A percentile compares a stretch with the other conserved stretches of the same genome.
Conservation (phyloP, 2,888 invertebrate genomes). For the Carcina quercana region DNA sequence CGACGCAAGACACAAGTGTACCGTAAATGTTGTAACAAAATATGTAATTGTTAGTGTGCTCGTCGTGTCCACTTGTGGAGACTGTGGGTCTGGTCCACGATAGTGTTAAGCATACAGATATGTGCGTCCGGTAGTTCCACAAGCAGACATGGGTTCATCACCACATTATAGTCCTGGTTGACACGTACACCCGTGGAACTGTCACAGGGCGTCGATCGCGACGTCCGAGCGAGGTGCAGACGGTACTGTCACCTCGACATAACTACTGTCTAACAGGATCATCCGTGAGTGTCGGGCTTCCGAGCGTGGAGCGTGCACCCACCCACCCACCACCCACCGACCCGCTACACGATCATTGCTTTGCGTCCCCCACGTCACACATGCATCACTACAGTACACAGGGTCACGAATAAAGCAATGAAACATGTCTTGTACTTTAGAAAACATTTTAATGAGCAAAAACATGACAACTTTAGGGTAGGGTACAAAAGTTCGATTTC, state of each 20-base stretch:
- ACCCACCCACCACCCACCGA: slow-evolving; percentile 11
- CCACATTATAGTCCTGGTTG: no score
- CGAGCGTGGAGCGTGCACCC: slow-evolving; percentile 8
- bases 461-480: slow-evolving; percentile 20
- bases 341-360: slow-evolving; percentile 57
- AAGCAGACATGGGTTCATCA: no score
- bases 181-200: no score
- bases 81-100: background rate
- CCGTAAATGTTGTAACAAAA: background rate
- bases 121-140: no score
- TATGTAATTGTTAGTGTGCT: background rate
- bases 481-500: slow-evolving; percentile 12
- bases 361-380: slow-evolving; percentile 39
- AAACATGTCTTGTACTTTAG: slow-evolving; percentile 43
- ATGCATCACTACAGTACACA: slow-evolving; percentile 3
- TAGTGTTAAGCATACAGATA: background rate
- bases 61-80: background rate
- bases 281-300: slow-evolving; percentile 28
- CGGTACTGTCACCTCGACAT: no score
- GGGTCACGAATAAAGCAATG: slow-evolving; percentile 68
- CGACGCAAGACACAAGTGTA: background rate
- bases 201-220: no score
- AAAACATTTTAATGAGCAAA: slow-evolving; percentile 45
- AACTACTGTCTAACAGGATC: no score
- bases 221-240: no score